Conservation (phyloP, 2,797 vertebrate genomes). For the Lates japonicus region DNA sequence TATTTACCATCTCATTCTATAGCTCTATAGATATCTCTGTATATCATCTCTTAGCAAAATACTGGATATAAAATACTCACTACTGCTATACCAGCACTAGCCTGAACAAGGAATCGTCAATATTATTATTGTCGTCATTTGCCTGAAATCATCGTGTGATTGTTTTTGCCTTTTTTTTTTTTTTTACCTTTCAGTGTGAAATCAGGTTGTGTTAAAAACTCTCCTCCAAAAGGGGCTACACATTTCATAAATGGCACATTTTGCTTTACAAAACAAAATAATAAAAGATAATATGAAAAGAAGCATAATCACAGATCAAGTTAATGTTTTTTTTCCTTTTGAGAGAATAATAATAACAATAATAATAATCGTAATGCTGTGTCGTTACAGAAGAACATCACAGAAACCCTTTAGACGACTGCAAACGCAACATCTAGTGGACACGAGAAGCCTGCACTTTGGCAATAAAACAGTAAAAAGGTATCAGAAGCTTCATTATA, state of each 20-base stretch:
- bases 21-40: conserved; percentile 86
- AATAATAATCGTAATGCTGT: conserved; percentile 82
- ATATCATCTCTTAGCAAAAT: conserved; percentile 86
- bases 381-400: conserved; percentile 85
- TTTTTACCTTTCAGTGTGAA: conserved; percentile 75
- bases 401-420: conserved; percentile 88
- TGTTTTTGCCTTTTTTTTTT: conserved; percentile 71
- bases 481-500: conserved; percentile 88
- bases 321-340: conserved; percentile 83
- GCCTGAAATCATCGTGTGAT: conserved; percentile 78
- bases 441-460: conserved; percentile 91
- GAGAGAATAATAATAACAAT: conserved; percentile 80
- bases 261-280: conserved; percentile 78
- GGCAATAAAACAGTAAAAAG: conserved; percentile 87
- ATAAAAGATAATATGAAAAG: conserved; percentile 81
- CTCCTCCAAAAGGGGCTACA: conserved; percentile 77
- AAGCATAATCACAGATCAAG: conserved; percentile 87
- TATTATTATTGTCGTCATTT: conserved; percentile 72
- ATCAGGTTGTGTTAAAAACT: conserved; percentile 71
- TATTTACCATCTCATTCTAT: conserved; percentile 81
- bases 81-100: conserved; percentile 82
- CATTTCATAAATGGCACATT: conserved; percentile 84
- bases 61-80: conserved; percentile 86
- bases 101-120: conserved; percentile 76
- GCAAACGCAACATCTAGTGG: conserved; percentile 78